Evolutionary conservation across 2,888 invertebrate species (phyloP).

Genomic region (Helobdella robusta): DNA sequence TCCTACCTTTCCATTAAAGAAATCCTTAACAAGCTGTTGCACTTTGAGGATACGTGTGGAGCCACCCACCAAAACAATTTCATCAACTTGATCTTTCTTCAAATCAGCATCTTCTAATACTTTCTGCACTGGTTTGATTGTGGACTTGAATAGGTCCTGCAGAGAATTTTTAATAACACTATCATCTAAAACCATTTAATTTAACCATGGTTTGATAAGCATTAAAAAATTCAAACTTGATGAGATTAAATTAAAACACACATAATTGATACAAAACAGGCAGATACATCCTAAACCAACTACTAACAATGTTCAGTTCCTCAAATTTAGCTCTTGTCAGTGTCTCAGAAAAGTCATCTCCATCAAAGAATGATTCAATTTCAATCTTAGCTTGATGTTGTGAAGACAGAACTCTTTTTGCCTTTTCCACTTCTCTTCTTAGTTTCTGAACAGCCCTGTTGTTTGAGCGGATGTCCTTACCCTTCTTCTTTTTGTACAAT

Average conservation of each 20-base stretch:
- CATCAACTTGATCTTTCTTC: constrained; percentile 94
- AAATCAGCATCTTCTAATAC: constrained; percentile 97
- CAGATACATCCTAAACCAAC: too few relatives aligned
- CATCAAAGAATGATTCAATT: constrained; percentile 95
- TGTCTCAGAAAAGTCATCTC: constrained; percentile 95
- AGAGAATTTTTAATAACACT: too few relatives aligned
- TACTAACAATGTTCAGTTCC: constrained; percentile 77
- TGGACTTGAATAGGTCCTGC: constrained; percentile 62
- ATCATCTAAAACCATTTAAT: too few relatives aligned
- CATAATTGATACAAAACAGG: not conserved
- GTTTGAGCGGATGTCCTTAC: constrained; percentile 88
- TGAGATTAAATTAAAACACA: not conserved
- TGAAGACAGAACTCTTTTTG: constrained; percentile 86
- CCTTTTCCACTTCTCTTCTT: constrained; percentile 92
- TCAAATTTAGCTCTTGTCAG: constrained; percentile 96
- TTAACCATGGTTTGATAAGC: not conserved
- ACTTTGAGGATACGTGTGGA: constrained; percentile 98
- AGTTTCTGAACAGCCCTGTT: constrained; percentile 87
- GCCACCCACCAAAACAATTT: constrained; percentile 96
- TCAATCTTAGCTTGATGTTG: constrained; percentile 93
- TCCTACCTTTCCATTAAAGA: constrained; percentile 71
- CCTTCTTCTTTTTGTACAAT: constrained; percentile 95
- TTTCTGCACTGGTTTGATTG: constrained; percentile 86
- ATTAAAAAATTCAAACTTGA: not conserved
- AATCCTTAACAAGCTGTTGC: constrained; percentile 58